These are phyloP conservation scores for Lepilemur septentrionalis DNA, from an alignment of 2,797 vertebrate species.

Conservation along the genomic window DNA sequence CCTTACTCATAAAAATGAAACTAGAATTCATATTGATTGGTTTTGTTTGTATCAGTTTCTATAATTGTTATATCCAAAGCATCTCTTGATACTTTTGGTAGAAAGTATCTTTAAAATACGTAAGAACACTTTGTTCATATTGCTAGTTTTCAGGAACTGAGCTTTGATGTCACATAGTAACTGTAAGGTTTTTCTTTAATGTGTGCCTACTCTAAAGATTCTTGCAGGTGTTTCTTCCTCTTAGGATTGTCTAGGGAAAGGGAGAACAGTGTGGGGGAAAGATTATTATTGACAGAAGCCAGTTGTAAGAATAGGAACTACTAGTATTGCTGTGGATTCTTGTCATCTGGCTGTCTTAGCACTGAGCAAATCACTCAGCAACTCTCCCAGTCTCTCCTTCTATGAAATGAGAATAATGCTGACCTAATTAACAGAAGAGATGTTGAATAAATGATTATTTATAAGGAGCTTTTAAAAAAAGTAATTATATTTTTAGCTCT, in stretches of 20 bases:
- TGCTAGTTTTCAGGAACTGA: not conserved
- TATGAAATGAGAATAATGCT: not conserved
- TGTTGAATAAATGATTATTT: not conserved
- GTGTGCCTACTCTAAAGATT: not conserved
- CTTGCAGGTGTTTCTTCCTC: not conserved
- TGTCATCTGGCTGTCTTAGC: not conserved
- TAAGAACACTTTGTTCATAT: not conserved
- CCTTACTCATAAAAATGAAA: not conserved
- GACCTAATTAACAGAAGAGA: not conserved
- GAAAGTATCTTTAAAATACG: not conserved
- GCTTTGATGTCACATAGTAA: not conserved
- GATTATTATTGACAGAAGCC: not conserved
- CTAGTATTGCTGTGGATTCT: not conserved
- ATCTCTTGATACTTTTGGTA: not conserved
- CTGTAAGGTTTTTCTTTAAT: not conserved
- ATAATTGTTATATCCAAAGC: not conserved
- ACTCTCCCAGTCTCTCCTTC: not conserved
- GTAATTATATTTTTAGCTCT: not conserved
- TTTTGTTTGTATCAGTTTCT: slow-evolving; percentile 14
- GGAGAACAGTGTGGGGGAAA: not conserved
- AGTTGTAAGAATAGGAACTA: not conserved
- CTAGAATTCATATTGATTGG: not conserved
- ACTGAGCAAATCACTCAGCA: not conserved
- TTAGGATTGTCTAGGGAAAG: not conserved
- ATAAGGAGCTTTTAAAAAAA: not conserved